phyloP scores from a whole-genome alignment of 1,140 invertebrate species.

The Popillia japonica region DNA sequence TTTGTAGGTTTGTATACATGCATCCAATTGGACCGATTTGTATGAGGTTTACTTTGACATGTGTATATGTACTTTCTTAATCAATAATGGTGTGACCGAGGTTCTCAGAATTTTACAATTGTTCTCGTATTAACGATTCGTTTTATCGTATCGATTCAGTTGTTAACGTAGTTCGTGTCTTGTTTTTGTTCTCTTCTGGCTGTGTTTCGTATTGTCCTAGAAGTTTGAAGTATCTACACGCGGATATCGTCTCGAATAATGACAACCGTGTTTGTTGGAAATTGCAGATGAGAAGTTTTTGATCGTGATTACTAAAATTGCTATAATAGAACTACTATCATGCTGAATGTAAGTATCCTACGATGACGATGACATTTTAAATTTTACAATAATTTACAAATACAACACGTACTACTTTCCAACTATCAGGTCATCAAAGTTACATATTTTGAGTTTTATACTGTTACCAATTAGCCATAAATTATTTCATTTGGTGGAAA shows the following conservation, averaged over 20 bases:
- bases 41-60: conserved; percentile 37
- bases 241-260: conserved; percentile 18
- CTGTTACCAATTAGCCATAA: too few relatives aligned
- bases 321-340: neutral
- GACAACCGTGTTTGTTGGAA: neutral
- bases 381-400: conserved; percentile 15
- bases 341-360: neutral
- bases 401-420: neutral
- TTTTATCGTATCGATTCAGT: conserved; percentile 30
- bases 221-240: conserved; percentile 24
- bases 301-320: conserved; percentile 23
- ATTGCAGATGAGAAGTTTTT: conserved; percentile 8
- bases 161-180: conserved; percentile 20
- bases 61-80: conserved; percentile 43
- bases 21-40: conserved; percentile 4
- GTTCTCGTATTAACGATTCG: conserved; percentile 36
- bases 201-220: conserved; percentile 8
- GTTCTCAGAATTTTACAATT: conserved; percentile 42
- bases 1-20: conserved; percentile 38
- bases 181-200: neutral
- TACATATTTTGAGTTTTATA: too few relatives aligned
- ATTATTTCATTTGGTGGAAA: neutral
- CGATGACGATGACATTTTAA: conserved; percentile 13
- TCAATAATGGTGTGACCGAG: conserved; percentile 37
- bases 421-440: neutral